These are phyloP conservation scores for Dendrocincla tyrannina DNA, from an alignment of 2,797 vertebrate genomes.

Conservation along the genomic window DNA sequence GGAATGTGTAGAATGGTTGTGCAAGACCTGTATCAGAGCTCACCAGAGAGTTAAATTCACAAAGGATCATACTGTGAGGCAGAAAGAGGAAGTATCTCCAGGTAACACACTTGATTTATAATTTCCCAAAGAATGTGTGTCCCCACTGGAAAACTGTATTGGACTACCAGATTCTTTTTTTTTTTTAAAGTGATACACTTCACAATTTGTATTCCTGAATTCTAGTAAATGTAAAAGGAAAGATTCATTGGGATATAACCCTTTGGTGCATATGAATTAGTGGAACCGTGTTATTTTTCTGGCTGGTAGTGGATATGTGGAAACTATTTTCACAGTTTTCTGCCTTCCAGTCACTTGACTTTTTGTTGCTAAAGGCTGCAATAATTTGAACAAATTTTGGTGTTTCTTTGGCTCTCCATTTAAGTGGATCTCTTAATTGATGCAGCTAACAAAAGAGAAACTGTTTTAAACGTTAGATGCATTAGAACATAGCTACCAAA, in stretches of 20 bases:
- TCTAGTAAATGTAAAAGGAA: not conserved
- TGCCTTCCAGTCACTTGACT: not conserved
- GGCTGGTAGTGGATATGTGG: not conserved
- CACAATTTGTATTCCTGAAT: not conserved
- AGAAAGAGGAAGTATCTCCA: constrained; percentile 96
- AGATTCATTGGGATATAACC: not conserved
- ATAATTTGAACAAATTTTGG: not conserved
- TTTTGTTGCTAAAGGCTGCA: not conserved
- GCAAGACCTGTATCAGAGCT: constrained; percentile 94
- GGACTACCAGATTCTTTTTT: not conserved
- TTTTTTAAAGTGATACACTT: not conserved
- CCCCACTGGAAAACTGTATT: not conserved
- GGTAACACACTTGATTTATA: constrained; percentile 73
- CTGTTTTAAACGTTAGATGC: not conserved
- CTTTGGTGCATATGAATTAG: not conserved
- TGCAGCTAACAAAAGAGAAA: not conserved
- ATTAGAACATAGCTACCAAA: not conserved
- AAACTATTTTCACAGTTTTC: not conserved
- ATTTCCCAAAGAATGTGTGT: not conserved
- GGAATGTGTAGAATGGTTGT: constrained; percentile 97
- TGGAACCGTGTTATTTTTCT: not conserved
- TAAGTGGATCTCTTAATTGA: not conserved
- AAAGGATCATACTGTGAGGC: constrained; percentile 94
- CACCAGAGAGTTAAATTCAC: constrained; percentile 99
- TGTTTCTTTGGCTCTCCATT: not conserved